phyloP scores from a whole-genome alignment of 2,797 vertebrate species.

The Sardinella longiceps region DNA sequence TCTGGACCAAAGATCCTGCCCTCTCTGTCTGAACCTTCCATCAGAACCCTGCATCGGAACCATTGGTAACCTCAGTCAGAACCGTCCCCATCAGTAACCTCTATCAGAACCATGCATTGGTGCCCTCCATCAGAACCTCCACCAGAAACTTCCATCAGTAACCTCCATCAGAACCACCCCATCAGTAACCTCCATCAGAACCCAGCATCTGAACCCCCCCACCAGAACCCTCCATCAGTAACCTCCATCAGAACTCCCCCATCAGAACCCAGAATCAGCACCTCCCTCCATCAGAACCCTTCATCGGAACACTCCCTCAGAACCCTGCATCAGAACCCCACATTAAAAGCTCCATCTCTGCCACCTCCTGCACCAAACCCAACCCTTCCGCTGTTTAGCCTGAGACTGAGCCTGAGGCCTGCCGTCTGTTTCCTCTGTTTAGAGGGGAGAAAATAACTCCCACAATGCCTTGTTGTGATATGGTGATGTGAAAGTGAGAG shows the following conservation, averaged over 20 bases:
- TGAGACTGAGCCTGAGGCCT: too few relatives aligned
- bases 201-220: neutral
- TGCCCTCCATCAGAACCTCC: neutral
- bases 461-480: neutral
- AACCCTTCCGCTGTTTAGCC: neutral
- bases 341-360: neutral
- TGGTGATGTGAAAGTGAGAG: neutral
- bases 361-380: neutral
- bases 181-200: neutral
- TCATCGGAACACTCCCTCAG: neutral
- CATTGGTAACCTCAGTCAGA: too few relatives aligned
- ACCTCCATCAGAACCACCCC: too few relatives aligned
- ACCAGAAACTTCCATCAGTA: neutral
- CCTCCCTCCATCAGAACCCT: neutral
- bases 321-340: neutral
- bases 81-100: too few relatives aligned
- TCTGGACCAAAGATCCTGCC: too few relatives aligned
- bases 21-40: too few relatives aligned
- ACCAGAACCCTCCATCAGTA: neutral
- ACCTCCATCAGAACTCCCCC: too few relatives aligned
- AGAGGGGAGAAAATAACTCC: neutral
- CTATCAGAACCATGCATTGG: too few relatives aligned
- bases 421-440: neutral
- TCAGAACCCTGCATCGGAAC: neutral
- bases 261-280: neutral